These are phyloP conservation scores for Ameiurus melas DNA, from an alignment of 2,113 vertebrate species.

Conservation along the genomic window DNA sequence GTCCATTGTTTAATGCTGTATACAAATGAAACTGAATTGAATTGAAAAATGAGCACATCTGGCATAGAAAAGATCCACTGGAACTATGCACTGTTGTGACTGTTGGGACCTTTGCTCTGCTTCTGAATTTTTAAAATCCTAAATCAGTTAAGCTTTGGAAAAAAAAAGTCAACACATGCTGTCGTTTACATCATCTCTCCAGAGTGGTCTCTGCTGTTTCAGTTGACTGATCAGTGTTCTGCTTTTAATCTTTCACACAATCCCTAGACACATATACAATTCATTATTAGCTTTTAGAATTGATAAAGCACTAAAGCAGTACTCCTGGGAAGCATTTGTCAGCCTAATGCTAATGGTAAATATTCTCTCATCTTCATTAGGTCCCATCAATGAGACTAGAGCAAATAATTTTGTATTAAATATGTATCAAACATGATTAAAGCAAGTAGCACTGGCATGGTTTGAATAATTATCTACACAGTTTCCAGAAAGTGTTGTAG, in stretches of 20 bases:
- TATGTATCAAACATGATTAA: conserved; percentile 22
- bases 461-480: conserved; percentile 8
- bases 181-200: background rate
- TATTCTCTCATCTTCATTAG: conserved; percentile 29
- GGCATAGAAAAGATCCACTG: conserved; percentile 3
- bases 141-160: conserved; percentile 29
- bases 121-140: conserved; percentile 40
- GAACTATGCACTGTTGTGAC: conserved; percentile 20
- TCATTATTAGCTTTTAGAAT: conserved; percentile 52
- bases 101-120: conserved; percentile 10
- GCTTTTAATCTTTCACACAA: conserved; percentile 48
- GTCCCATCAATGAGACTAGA: conserved; percentile 8
- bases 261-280: conserved; percentile 45
- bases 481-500: background rate
- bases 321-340: conserved; percentile 39
- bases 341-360: conserved; percentile 25
- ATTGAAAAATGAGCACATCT: conserved; percentile 2
- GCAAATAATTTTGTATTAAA: conserved; percentile 19
- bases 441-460: background rate
- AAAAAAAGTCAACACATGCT: background rate
- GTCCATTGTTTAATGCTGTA: too few species aligned
- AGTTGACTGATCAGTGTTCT: conserved; percentile 42
- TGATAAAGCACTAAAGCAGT: conserved; percentile 40
- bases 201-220: conserved; percentile 26
- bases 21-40: too few species aligned